Conservation (phyloP, 1,140 invertebrate genomes). For the Diachasma alloeum region DNA sequence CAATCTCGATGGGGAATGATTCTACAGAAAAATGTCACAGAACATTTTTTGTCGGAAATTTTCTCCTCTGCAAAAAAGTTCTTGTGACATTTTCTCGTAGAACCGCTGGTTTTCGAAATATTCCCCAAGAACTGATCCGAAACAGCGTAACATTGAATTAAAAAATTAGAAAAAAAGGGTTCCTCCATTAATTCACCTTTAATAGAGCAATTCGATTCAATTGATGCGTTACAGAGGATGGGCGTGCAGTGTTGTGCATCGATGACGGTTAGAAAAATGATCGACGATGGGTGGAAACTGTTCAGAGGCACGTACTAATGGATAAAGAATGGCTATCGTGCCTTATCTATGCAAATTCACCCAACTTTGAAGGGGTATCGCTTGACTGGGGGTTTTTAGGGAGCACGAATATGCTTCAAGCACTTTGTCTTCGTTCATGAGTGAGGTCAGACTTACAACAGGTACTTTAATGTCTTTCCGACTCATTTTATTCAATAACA, state of each 20-base stretch:
- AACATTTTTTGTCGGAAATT: too few species aligned
- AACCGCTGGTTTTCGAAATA: too few species aligned
- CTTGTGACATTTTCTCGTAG: too few species aligned
- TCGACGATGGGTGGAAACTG: neutral
- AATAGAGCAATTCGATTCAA: conserved; percentile 6
- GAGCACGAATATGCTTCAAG: neutral
- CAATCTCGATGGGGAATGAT: too few species aligned
- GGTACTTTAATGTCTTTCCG: neutral
- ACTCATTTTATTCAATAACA: too few species aligned
- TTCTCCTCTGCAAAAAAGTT: too few species aligned
- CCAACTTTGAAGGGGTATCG: neutral
- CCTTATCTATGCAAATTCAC: conserved; percentile 1
- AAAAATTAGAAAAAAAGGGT: too few species aligned
- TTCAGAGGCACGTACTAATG: neutral
- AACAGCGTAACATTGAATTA: too few species aligned
- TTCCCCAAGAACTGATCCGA: too few species aligned
- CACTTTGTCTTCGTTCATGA: neutral
- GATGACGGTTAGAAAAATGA: neutral
- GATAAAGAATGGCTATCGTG: conserved; percentile 3
- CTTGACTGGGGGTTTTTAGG: neutral
- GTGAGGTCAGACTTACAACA: neutral
- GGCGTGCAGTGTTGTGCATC: neutral
- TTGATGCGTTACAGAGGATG: conserved; percentile 2
- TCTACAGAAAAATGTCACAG: too few species aligned
- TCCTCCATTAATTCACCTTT: neutral